Evolutionary conservation across 2,797 vertebrate species (phyloP).

Genomic region (Xenentodon cancila): DNA sequence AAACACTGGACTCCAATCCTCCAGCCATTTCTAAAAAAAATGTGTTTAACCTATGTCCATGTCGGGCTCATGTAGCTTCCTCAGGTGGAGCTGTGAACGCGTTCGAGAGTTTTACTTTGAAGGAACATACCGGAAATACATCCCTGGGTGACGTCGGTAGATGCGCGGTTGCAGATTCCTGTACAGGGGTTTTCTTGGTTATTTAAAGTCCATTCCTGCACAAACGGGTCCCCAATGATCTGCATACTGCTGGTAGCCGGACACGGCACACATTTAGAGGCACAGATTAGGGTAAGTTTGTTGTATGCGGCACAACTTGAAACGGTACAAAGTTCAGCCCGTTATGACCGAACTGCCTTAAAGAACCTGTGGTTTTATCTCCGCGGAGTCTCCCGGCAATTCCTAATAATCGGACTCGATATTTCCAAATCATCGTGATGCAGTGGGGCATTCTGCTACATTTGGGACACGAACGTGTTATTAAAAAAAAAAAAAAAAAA

Average conservation of each 20-base stretch:
- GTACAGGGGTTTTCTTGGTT: too few relatives aligned
- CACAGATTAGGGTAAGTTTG: conserved; percentile 81
- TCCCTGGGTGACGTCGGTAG: too few relatives aligned
- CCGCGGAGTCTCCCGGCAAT: accelerated
- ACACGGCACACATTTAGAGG: conserved; percentile 82
- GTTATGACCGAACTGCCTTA: accelerated
- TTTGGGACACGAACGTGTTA: too few relatives aligned
- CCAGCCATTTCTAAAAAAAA: too few relatives aligned
- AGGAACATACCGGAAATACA: conserved; percentile 29
- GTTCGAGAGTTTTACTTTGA: conserved; percentile 56
- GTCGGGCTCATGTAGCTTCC: too few relatives aligned
- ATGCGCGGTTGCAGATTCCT: too few relatives aligned
- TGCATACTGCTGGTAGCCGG: conserved; percentile 86
- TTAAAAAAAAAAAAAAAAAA: too few relatives aligned
- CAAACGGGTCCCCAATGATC: conserved; percentile 68
- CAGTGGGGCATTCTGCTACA: too few relatives aligned
- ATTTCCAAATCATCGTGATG: neutral
- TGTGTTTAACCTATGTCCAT: too few relatives aligned
- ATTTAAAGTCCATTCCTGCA: neutral
- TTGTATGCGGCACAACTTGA: neutral
- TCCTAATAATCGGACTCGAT: too few relatives aligned
- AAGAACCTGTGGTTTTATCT: accelerated
- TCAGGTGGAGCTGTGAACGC: neutral
- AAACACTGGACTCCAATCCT: too few relatives aligned
- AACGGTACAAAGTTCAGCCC: conserved; percentile 36